A percentile compares a stretch with the other conserved stretches of the same genome.
Evolutionary conservation across 2,888 invertebrate species (phyloP).

Genomic region (Torymus aiolomorphi): DNA sequence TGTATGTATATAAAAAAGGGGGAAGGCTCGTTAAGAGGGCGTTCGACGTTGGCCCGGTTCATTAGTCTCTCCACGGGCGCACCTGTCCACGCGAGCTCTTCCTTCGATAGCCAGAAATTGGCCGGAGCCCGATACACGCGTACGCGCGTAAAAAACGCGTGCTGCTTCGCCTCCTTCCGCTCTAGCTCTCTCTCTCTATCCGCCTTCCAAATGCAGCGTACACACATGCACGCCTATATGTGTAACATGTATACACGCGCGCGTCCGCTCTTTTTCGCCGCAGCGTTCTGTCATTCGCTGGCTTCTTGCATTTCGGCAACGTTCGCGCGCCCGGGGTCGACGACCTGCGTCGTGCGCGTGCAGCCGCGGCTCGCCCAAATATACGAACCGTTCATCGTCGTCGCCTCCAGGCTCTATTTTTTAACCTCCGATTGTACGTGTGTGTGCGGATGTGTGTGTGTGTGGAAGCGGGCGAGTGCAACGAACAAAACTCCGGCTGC

Average conservation of each 20-base stretch:
- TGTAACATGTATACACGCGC: too few relatives aligned
- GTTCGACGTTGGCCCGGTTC: constrained; percentile 6
- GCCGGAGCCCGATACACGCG: not conserved
- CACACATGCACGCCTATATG: too few relatives aligned
- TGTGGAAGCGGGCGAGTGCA: constrained; percentile 13
- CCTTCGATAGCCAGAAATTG: constrained; percentile 31
- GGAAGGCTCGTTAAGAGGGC: not conserved
- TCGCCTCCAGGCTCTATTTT: constrained; percentile 47
- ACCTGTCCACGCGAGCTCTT: constrained; percentile 42
- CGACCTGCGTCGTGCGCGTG: constrained; percentile 66
- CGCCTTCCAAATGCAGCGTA: too few relatives aligned
- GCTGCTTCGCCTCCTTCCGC: constrained; percentile 5
- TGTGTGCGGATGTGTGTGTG: too few relatives aligned
- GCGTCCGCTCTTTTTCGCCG: not conserved
- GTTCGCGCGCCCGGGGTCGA: constrained; percentile 69
- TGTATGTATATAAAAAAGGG: not conserved
- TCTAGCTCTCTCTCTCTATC: constrained; percentile 49
- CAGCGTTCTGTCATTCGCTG: not conserved
- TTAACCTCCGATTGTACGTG: constrained; percentile 38
- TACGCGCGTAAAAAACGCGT: not conserved
- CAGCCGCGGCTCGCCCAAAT: constrained; percentile 19
- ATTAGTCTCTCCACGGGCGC: constrained; percentile 28
- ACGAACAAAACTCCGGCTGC: not conserved
- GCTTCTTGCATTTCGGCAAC: constrained; percentile 68
- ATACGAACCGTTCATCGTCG: not conserved